These are phyloP conservation scores for Apoda limacodes DNA, from an alignment of 2,888 invertebrate genomes.

Conservation along the genomic window DNA sequence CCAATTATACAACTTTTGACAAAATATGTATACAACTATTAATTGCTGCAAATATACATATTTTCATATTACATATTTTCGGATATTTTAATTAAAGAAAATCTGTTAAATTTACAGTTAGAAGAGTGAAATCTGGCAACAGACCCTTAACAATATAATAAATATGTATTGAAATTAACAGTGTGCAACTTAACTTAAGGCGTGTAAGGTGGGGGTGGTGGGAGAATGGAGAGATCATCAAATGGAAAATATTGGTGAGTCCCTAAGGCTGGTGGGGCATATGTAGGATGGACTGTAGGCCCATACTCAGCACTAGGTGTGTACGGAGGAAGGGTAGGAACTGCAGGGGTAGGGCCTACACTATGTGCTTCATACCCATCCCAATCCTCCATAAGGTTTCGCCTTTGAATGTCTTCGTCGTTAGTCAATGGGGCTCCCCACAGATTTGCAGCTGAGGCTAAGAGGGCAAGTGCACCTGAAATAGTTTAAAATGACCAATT, in stretches of 20 bases:
- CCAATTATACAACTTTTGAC: too few species aligned
- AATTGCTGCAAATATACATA: too few species aligned
- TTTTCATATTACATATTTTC: too few species aligned
- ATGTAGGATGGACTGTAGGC: slow-evolving; percentile 36
- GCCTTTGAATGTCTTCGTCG: slow-evolving; percentile 56
- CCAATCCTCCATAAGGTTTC: slow-evolving; percentile 73
- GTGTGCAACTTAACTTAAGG: too few species aligned
- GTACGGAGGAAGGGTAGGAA: slow-evolving; percentile 70
- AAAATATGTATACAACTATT: too few species aligned
- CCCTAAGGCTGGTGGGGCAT: slow-evolving; percentile 49
- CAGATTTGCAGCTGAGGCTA: slow-evolving; percentile 78
- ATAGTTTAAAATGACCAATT: too few species aligned
- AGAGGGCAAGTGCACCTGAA: slow-evolving; percentile 73
- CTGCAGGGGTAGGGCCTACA: slow-evolving; percentile 67
- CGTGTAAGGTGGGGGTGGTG: slow-evolving; percentile 67
- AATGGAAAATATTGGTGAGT: slow-evolving; percentile 60
- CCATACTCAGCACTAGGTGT: slow-evolving; percentile 58
- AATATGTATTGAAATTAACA: too few species aligned
- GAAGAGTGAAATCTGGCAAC: too few species aligned
- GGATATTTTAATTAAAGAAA: too few species aligned
- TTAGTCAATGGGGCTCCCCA: slow-evolving; percentile 67
- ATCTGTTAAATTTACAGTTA: too few species aligned
- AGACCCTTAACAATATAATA: too few species aligned
- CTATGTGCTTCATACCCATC: slow-evolving; percentile 72
- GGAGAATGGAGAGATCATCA: slow-evolving; percentile 55